A percentile compares a stretch with the other conserved stretches of the same genome.
Conservation (phyloP, 2,797 vertebrate genomes). For the Acridotheres tristis region DNA sequence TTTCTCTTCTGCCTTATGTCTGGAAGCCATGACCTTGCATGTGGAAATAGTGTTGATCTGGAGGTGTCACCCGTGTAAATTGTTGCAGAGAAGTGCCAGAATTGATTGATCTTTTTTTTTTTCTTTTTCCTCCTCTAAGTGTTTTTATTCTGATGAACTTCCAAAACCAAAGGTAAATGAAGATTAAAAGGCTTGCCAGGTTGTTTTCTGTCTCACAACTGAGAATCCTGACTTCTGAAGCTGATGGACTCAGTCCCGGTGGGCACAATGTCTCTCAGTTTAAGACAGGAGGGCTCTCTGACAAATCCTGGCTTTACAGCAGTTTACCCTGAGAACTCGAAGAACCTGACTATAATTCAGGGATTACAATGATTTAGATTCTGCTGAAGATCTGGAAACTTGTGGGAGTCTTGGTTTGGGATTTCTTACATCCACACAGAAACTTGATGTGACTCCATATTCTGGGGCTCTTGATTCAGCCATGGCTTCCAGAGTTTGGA, state of each 20-base stretch:
- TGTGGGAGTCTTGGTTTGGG: background rate
- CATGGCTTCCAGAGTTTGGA: background rate
- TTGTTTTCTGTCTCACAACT: background rate
- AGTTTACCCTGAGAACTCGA: background rate
- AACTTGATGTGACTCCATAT: background rate
- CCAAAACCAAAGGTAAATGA: background rate
- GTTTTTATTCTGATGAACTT: background rate
- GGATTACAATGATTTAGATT: background rate
- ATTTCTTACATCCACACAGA: background rate
- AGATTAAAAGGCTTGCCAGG: background rate
- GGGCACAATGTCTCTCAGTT: background rate
- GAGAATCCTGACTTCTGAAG: background rate
- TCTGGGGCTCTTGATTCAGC: background rate
- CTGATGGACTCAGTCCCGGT: background rate
- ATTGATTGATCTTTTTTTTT: background rate
- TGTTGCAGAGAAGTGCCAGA: background rate
- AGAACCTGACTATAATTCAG: background rate
- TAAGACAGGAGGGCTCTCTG: background rate
- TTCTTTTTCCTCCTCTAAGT: background rate
- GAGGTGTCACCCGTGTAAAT: background rate
- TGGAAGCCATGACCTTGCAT: background rate
- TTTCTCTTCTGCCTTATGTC: background rate
- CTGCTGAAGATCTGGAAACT: background rate
- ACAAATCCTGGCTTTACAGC: background rate
- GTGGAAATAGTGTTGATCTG: background rate